phyloP scores from a whole-genome alignment of 2,888 invertebrate genomes.

The Heliconius cydno region DNA sequence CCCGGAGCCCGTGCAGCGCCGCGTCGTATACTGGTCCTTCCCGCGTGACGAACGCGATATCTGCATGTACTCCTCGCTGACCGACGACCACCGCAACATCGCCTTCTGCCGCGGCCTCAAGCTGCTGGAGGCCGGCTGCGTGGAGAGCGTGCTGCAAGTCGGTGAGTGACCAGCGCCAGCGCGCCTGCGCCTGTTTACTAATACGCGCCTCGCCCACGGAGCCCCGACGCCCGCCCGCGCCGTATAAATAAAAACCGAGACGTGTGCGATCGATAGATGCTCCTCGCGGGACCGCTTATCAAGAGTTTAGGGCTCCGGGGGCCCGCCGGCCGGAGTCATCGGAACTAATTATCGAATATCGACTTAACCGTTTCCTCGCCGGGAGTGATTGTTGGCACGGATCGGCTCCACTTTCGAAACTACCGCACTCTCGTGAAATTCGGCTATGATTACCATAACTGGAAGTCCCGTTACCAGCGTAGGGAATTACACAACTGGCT shows the following conservation, averaged over 20 bases:
- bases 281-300: slow-evolving; percentile 83
- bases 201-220: slow-evolving; percentile 80
- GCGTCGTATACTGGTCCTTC: slow-evolving; percentile 95
- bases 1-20: slow-evolving; percentile 93
- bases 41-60: slow-evolving; percentile 94
- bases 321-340: slow-evolving; percentile 56
- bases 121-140: slow-evolving; percentile 91
- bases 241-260: slow-evolving; percentile 83
- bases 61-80: slow-evolving; percentile 94
- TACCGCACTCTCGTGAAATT: slow-evolving; percentile 71
- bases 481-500: slow-evolving; percentile 80
- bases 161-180: slow-evolving; percentile 85
- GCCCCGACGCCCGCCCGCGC: slow-evolving; percentile 77
- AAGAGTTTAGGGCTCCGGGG: slow-evolving; percentile 73
- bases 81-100: slow-evolving; percentile 90
- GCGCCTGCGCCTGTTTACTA: slow-evolving; percentile 83
- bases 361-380: slow-evolving; percentile 53
- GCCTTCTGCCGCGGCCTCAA: slow-evolving; percentile 94
- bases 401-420: slow-evolving; percentile 75
- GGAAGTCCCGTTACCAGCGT: slow-evolving; percentile 76
- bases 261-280: slow-evolving; percentile 83
- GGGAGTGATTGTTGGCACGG: slow-evolving; percentile 59
- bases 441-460: slow-evolving; percentile 81
- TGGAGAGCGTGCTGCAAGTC: slow-evolving; percentile 94
- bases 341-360: slow-evolving; percentile 54